These are phyloP conservation scores for Oceanodroma tethys DNA, from an alignment of 2,113 vertebrate genomes.

Conservation along the genomic window DNA sequence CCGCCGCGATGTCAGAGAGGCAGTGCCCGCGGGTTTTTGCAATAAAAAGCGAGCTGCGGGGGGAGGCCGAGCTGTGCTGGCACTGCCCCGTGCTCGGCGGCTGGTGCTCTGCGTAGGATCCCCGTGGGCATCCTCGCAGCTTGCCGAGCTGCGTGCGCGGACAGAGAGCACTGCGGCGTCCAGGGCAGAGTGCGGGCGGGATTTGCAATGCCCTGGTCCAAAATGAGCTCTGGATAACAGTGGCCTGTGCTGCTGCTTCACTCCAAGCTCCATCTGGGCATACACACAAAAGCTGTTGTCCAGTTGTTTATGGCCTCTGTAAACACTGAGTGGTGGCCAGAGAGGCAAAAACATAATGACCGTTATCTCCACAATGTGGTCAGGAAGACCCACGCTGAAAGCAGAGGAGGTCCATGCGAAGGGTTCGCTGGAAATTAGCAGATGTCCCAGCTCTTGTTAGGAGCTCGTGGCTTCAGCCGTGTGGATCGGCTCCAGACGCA, in stretches of 20 bases:
- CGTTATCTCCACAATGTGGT: not conserved
- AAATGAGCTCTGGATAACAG: not conserved
- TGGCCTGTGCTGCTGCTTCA: not conserved
- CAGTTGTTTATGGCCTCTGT: not conserved
- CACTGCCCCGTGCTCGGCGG: accelerated
- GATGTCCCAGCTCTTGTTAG: not conserved
- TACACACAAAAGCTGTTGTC: not conserved
- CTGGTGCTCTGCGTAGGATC: not conserved
- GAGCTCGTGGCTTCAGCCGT: not conserved
- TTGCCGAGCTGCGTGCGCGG: accelerated
- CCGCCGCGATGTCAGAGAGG: not conserved
- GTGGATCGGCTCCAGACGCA: not conserved
- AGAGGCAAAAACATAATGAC: not conserved
- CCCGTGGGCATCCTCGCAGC: accelerated
- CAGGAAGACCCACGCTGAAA: not conserved
- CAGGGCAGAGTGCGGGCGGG: accelerated
- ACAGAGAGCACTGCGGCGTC: not conserved
- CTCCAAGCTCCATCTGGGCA: not conserved
- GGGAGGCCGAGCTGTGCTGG: not conserved
- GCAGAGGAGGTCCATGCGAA: not conserved
- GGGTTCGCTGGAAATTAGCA: not conserved
- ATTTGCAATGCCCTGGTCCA: not conserved
- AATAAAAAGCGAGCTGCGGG: not conserved
- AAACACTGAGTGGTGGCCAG: not conserved
- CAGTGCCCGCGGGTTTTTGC: not conserved